Base-by-base conservation (phyloP, 2,888 invertebrate species). In the Pyrrhosoma nymphula region DNA sequence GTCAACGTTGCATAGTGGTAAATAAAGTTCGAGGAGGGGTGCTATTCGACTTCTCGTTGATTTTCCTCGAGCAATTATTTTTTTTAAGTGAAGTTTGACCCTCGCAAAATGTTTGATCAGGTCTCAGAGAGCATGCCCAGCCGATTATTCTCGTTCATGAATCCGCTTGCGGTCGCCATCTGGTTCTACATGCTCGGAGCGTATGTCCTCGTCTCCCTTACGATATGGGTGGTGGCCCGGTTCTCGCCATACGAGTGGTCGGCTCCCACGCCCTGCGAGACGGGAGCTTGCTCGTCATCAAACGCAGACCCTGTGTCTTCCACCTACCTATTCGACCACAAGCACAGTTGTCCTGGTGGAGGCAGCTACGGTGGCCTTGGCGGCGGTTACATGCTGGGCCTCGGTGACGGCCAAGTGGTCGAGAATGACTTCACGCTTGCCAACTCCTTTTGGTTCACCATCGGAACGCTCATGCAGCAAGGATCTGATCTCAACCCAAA, bases 381-480 rank as follows among this genome's bases (percentile, higher is more conserved):
- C 69, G 75, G 93, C 18, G 75, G 93, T n/a, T 93, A 93, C 75
- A 95, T 90, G 56, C 75, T 95, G 30, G 95, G 95, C 30, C 90
- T 90, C 26, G 96, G 96, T 75, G 96, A 97, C 90, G 96, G 96
- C 95, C 97, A 97, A 95, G 96, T 97, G 47, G 96, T 97, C 82
- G 97, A 97, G 96, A 98, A 98, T 96, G 97, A 98, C 96, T 98
- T 98, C 96, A 97, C 97, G 90, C 96, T 98, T 91, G 97, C 97
- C 95, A 97, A 98, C 96, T 97, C 97, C 96, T 97, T 98, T 96
- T 98, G 97, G 97, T 97, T 97, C 96, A 97, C 97, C 95, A 97
- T 97, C n/a, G 97, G 97, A 35, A 97, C 97, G 20, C 97, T 98
- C 95, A 97, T 98, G 97, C 97, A 97, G 96, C 97, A 97, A 96